These are phyloP conservation scores for Pseudanteris insignis DNA, from an alignment of 2,888 invertebrate genomes.

Conservation along the genomic window DNA sequence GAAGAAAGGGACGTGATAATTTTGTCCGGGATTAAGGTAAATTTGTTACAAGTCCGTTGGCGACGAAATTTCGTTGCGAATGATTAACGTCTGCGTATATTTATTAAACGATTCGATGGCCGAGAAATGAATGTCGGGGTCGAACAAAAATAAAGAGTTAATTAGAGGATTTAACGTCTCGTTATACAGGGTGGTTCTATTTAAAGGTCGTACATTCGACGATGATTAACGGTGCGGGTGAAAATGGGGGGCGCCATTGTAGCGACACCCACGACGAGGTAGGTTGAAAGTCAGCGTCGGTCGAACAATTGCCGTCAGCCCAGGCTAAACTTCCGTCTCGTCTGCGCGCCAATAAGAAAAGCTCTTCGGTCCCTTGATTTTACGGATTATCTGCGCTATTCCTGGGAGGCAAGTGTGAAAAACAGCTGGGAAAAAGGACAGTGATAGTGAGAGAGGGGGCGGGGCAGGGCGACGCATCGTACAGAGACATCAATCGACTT, in stretches of 20 bases:
- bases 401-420: conserved; percentile 18
- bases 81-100: conserved; percentile 2
- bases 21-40: no score
- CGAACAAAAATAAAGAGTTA: conserved; percentile 36
- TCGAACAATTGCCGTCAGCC: conserved; percentile 31
- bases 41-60: neutral
- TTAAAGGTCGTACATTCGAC: conserved; percentile 28
- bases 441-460: no score
- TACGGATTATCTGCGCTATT: conserved; percentile 29
- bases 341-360: conserved; percentile 38
- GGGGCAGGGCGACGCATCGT: no score
- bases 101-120: conserved; percentile 19
- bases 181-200: conserved; percentile 20
- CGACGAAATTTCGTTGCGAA: conserved; percentile 7
- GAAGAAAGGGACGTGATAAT: neutral
- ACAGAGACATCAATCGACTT: no score
- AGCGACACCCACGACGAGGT: conserved; percentile 28
- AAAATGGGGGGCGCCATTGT: conserved; percentile 40
- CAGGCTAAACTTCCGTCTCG: conserved; percentile 40
- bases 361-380: conserved; percentile 15
- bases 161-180: conserved; percentile 27
- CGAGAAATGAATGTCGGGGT: neutral
- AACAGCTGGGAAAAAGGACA: no score
- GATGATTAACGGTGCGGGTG: conserved; percentile 39
- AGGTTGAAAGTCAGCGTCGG: conserved; percentile 16